Conservation (phyloP, 2,888 invertebrate genomes). For the Catocala fraxini region DNA sequence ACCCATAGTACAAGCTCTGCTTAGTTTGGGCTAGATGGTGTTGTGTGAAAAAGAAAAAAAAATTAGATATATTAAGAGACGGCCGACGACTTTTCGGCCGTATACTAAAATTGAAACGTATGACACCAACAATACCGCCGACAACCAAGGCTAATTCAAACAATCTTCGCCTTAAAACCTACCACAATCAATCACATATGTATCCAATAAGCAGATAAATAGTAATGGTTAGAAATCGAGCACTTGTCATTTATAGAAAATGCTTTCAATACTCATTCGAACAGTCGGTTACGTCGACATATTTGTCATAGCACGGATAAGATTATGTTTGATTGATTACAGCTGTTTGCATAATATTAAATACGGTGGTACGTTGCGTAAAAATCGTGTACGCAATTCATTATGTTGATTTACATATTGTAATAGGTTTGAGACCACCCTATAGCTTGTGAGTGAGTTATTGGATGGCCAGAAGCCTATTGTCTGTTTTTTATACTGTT, state of each 20-base stretch:
- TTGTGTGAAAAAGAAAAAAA: too few species aligned
- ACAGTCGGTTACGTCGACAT: conserved; percentile 41
- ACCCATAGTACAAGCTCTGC: too few species aligned
- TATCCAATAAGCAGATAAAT: conserved; percentile 52
- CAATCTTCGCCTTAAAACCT: conserved; percentile 36
- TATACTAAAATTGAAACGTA: too few species aligned
- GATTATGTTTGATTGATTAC: conserved; percentile 53
- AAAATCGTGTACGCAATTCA: conserved; percentile 35
- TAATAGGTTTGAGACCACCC: conserved; percentile 17
- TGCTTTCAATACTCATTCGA: conserved; percentile 41
- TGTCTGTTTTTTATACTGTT: too few species aligned
- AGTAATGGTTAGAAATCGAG: conserved; percentile 62
- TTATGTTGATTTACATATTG: conserved; percentile 15
- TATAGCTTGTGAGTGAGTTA: conserved; percentile 11
- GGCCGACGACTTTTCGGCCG: too few species aligned
- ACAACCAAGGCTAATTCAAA: not conserved
- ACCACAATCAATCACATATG: conserved; percentile 54
- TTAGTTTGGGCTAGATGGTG: too few species aligned
- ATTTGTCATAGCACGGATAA: conserved; percentile 52
- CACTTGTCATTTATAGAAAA: conserved; percentile 64
- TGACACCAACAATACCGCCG: too few species aligned
- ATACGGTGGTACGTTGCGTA: conserved; percentile 34
- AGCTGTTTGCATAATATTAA: conserved; percentile 38
- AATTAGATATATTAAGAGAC: too few species aligned
- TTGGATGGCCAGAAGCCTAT: not conserved